A percentile compares a stretch with the other conserved stretches of the same genome.
Conservation (phyloP, 1,140 invertebrate species). For the Bombus cullumanus region DNA sequence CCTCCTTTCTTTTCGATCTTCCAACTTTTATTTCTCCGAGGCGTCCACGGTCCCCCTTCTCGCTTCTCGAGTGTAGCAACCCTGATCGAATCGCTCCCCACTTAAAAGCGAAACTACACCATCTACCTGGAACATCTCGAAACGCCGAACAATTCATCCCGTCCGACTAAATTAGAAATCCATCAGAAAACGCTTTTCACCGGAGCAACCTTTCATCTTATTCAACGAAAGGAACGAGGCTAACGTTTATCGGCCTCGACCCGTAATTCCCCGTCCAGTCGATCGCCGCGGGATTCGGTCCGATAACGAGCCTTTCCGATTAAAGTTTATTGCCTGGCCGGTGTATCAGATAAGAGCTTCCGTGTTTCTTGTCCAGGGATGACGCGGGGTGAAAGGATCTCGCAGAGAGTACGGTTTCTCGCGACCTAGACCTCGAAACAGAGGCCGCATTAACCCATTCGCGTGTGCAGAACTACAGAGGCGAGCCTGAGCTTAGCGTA, state of each 20-base stretch:
- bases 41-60: too few relatives aligned
- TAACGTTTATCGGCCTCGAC: conserved; percentile 44
- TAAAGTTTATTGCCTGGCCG: conserved; percentile 43
- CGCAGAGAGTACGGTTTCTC: too few relatives aligned
- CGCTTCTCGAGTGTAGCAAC: background rate
- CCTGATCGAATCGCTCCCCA: background rate
- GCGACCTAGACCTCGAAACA: conserved; percentile 50
- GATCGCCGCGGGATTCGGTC: conserved; percentile 26
- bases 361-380: conserved; percentile 40
- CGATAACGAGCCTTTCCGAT: conserved; percentile 51
- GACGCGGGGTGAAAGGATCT: conserved; percentile 2
- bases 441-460: background rate
- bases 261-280: conserved; percentile 24
- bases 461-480: too few relatives aligned
- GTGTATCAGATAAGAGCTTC: conserved; percentile 51
- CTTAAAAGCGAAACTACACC: background rate
- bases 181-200: conserved; percentile 41
- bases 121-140: background rate
- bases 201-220: conserved; percentile 16
- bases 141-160: conserved; percentile 15
- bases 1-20: background rate
- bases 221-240: background rate
- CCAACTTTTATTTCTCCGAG: background rate
- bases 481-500: too few relatives aligned
- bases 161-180: conserved; percentile 38